Evolutionary conservation across 2,888 invertebrate genomes (phyloP), one percentile per base, ranked within the genome.

Genomic region (Heliconius cydno): DNA sequence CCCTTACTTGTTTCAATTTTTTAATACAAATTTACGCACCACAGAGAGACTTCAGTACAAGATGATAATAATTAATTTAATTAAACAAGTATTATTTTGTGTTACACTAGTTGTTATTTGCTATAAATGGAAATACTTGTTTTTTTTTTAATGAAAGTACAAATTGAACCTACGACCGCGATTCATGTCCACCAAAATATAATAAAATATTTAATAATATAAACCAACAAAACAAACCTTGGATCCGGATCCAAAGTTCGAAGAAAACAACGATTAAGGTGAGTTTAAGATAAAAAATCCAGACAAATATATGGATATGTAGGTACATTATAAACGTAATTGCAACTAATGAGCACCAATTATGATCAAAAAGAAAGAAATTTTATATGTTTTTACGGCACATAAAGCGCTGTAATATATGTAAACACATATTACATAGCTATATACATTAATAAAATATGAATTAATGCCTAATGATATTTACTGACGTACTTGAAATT

Each of bases 211-310:
- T 34, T 34, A 34, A 34, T 10, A 13, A 57, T 19, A 22, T 57
- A 22, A 60, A 60, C 60, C 10, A n/a, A n/a, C 60, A 9, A 60
- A 60, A 10, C 12, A 10, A 60, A n/a, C n/a, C n/a, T 60, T 60
- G n/a, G 10, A 60, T n/a, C 60, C 60, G n/a, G 60, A 60, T 60
- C 60, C 4, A 7, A 60, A 60, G n/a, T n/a, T 60, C 60, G n/a
- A 60, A n/a, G n/a, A 60, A 60, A 60, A 60, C n/a, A 60, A 60
- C n/a, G n/a, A 60, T n/a, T 60, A n/a, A 60, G 60, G 60, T 60
- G n/a, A 22, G 60, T 9, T n/a, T 57, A n/a, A 57, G 57, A n/a
- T 57, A 57, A 57, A 57, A 57, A 57, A 22, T 9, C 15, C 15
- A 19, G n/a, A 60, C n/a, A 60, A 60, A 60, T 10, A 10, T n/a